A percentile compares a stretch with the other conserved stretches of the same genome.
Conservation (phyloP, 2,888 invertebrate genomes). For the Pediacus dermestoides region DNA sequence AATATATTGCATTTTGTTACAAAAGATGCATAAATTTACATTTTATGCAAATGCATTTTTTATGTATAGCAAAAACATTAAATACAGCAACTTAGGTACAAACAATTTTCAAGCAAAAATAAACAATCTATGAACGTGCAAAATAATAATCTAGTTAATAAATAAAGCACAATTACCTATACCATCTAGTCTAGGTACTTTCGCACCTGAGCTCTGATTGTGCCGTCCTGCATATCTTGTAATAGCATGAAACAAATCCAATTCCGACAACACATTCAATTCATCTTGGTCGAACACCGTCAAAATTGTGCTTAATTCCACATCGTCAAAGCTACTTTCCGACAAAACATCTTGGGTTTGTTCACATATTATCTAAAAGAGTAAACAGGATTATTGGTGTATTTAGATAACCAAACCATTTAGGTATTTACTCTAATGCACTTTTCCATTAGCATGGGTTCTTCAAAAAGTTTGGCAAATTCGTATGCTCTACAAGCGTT, state of each 20-base stretch:
- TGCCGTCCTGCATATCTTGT: conserved; percentile 63
- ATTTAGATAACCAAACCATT: background rate
- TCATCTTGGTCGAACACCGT: conserved; percentile 73
- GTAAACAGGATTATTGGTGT: conserved; percentile 4
- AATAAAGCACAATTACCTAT: conserved; percentile 45
- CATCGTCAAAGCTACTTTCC: conserved; percentile 74
- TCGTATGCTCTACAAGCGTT: conserved; percentile 84
- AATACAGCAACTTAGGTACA: conserved; percentile 10
- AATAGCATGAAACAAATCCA: conserved; percentile 73
- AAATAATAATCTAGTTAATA: conserved; percentile 32
- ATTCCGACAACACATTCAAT: conserved; percentile 69
- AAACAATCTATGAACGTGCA: no score
- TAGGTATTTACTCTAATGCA: conserved; percentile 65
- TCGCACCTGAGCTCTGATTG: conserved; percentile 53
- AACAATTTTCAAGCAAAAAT: conserved; percentile 15
- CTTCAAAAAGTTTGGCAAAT: conserved; percentile 81
- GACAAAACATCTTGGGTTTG: conserved; percentile 73
- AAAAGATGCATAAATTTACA: no score
- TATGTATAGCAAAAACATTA: conserved; percentile 6
- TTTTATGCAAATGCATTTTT: background rate
- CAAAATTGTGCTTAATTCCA: conserved; percentile 70
- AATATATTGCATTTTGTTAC: no score
- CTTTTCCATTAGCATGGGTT: conserved; percentile 75
- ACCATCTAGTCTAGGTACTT: conserved; percentile 50
- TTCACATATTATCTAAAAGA: conserved; percentile 66